Base-by-base conservation (phyloP, 2,888 invertebrate genomes). In the Patella pellucida region DNA sequence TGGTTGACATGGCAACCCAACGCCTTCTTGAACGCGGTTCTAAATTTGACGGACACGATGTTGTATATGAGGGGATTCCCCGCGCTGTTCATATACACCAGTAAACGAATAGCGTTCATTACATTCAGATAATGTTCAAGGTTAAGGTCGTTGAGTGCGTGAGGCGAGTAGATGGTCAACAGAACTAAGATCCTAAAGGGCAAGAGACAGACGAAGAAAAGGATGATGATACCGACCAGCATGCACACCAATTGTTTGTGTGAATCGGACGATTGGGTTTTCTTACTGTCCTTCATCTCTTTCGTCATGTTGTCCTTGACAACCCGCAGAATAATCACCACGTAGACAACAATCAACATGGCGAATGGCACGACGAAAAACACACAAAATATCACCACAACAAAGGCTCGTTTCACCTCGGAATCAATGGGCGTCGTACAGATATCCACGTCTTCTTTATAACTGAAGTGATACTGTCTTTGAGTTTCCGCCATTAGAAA, bases 61-160 rank as follows among this genome's bases (percentile, higher is more conserved):
- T 96, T 96, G 91, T 97, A 97, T 72, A 97, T 92, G 86, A 97
- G 95, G 16, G 97, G 97, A 92, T 97, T 97, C 73, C 96, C 94
- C 12, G 96, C 96, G 70, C 96, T 96, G 91, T 97, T 97, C 73
- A 96, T 93, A 92, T 97, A 96, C 83, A 96, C 92, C 95, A 97
- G 82, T 19, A 85, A 79, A 82, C 97, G 94, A 88, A 95, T 95
- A 91, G 96, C 95, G 91, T 95, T 96, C 80, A 97, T 92, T 78
- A 96, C 92, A 90, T 94, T 95, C 92, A 95, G 96, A 91, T 96
- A 97, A 76, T 93, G 93, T 84, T 96, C 96, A 87, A 95, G 92
- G 76, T 96, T 96, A 86, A 96, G 92, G 69, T 93, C 93, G 68
- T 93, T 92, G 56, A 95, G 92, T 88, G 93, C 93, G 1, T 94